These are phyloP conservation scores for Synergus itoensis DNA, from an alignment of 2,888 invertebrate genomes.

Conservation along the genomic window DNA sequence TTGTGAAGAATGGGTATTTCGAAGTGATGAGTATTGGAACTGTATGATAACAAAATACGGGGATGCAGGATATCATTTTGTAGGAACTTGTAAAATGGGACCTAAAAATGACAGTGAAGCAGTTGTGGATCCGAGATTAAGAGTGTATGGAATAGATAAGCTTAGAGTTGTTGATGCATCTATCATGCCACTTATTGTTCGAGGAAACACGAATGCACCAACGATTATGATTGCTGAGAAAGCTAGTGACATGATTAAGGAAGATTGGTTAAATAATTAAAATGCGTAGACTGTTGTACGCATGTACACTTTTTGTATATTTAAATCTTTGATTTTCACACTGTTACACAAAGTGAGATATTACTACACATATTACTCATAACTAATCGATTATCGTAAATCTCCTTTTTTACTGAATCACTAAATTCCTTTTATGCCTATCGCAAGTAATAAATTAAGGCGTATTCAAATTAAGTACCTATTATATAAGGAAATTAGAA, in stretches of 20 bases:
- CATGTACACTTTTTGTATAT: too few species aligned
- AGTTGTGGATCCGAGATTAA: constrained; percentile 89
- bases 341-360: too few species aligned
- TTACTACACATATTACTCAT: too few species aligned
- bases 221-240: constrained; percentile 95
- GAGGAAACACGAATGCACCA: constrained; percentile 94
- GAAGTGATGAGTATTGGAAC: constrained; percentile 90
- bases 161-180: constrained; percentile 92
- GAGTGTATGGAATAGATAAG: constrained; percentile 88
- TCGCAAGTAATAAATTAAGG: background rate
- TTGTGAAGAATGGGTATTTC: constrained; percentile 85
- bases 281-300: background rate
- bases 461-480: background rate
- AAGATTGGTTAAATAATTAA: constrained; percentile 84
- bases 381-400: background rate
- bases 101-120: constrained; percentile 87
- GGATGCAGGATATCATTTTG: constrained; percentile 94
- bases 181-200: constrained; percentile 92
- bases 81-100: constrained; percentile 94
- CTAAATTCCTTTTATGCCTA: background rate
- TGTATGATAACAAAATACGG: constrained; percentile 92
- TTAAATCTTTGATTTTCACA: too few species aligned
- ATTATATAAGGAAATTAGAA: background rate
- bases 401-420: background rate
- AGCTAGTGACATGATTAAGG: constrained; percentile 91